Percentiles rank a stretch among this genome's conserved stretches.
Conservation (phyloP, 2,113 vertebrate species). For the Engystomops pustulosus region DNA sequence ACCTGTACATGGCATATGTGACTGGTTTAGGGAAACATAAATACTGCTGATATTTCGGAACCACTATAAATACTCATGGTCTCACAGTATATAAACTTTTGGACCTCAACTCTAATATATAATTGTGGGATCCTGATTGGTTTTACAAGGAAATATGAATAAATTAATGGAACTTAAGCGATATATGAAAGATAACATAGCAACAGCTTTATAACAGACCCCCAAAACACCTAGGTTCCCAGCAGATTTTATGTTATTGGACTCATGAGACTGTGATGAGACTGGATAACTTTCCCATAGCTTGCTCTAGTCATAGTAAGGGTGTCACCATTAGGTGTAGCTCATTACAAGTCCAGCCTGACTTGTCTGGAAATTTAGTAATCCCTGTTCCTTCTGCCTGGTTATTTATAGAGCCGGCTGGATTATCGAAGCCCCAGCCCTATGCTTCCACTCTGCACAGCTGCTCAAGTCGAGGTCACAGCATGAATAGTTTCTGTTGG, state of each 20-base stretch:
- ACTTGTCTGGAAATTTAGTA: slow-evolving; percentile 55
- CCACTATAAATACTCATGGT: too few species aligned
- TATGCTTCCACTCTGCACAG: not conserved
- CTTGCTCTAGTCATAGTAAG: slow-evolving; percentile 13
- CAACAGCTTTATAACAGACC: too few species aligned
- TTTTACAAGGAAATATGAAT: too few species aligned
- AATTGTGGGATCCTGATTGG: too few species aligned
- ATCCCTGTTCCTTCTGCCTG: slow-evolving; percentile 25
- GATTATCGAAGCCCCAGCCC: slow-evolving; percentile 47
- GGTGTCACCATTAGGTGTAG: slow-evolving; percentile 51
- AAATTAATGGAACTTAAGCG: too few species aligned
- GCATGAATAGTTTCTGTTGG: slow-evolving; percentile 54
- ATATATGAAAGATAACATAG: too few species aligned
- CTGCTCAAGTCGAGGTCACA: slow-evolving; percentile 42
- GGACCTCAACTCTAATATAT: too few species aligned
- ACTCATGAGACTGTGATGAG: not conserved
- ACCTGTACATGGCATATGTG: too few species aligned
- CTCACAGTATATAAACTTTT: too few species aligned
- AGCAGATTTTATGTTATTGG: not conserved
- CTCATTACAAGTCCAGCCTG: slow-evolving; percentile 48
- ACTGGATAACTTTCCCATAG: slow-evolving; percentile 28
- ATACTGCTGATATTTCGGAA: too few species aligned
- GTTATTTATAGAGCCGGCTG: slow-evolving; percentile 54
- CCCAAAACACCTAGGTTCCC: not conserved
- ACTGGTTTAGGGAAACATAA: too few species aligned